A percentile compares a stretch with the other conserved stretches of the same genome.
Conservation (phyloP, 2,797 vertebrate species). For the Etheostoma perlongum region DNA sequence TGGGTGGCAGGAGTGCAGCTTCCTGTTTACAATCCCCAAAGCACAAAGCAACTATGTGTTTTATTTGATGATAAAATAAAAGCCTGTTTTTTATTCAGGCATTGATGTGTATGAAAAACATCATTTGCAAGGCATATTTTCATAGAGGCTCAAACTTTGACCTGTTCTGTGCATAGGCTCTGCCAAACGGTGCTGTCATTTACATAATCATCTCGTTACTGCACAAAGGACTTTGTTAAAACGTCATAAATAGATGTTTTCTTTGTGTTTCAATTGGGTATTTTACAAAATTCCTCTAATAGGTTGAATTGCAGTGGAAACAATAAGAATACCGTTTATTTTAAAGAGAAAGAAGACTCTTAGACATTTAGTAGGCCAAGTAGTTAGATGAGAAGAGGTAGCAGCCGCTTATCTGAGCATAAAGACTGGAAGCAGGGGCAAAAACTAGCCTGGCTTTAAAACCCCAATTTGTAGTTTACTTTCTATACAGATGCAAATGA, state of each 20-base stretch:
- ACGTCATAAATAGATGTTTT: neutral
- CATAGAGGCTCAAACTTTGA: neutral
- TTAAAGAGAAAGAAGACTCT: neutral
- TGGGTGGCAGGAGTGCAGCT: conserved; percentile 20
- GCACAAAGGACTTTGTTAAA: neutral
- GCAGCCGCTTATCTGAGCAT: neutral
- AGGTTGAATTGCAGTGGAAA: neutral
- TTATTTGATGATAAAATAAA: neutral
- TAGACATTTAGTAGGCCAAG: too few relatives aligned
- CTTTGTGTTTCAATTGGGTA: neutral
- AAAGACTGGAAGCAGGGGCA: neutral
- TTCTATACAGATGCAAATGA: too few relatives aligned
- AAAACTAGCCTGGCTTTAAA: neutral
- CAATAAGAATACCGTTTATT: neutral
- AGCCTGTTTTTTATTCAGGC: neutral
- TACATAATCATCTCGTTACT: neutral
- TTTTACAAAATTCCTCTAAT: neutral
- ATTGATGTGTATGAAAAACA: neutral
- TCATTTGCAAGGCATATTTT: conserved; percentile 16
- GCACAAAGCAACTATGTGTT: conserved; percentile 7
- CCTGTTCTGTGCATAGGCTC: neutral
- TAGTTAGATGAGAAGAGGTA: neutral
- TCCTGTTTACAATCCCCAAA: conserved; percentile 27
- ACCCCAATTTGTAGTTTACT: neutral
- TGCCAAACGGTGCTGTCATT: neutral